Evolutionary conservation across 1,140 invertebrate genomes (phyloP).

Genomic region (Thaumatotibia leucotreta): DNA sequence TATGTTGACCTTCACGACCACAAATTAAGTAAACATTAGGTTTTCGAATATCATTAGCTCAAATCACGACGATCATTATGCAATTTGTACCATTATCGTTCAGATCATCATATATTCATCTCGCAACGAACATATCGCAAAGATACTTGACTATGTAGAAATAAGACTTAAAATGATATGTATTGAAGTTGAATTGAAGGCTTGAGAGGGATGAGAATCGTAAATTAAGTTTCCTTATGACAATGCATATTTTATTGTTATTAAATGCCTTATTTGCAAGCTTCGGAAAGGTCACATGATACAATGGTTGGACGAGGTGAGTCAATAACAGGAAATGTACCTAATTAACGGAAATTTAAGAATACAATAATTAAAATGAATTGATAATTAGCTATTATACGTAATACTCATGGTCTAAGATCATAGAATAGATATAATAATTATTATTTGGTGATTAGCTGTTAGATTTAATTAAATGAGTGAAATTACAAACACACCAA

Average conservation of each 20-base stretch:
- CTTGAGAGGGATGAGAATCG: background rate
- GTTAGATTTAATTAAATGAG: too few relatives aligned
- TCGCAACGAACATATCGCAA: background rate
- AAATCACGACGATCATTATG: background rate
- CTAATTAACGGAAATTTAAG: background rate
- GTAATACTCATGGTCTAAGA: background rate
- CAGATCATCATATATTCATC: background rate
- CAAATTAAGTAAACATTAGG: background rate
- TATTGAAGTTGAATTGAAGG: background rate
- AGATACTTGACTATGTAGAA: background rate
- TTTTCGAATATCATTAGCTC: background rate
- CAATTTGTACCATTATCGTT: background rate
- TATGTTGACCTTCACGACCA: background rate
- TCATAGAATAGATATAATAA: too few relatives aligned
- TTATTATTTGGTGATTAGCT: too few relatives aligned
- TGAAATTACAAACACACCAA: too few relatives aligned
- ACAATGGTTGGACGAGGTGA: background rate
- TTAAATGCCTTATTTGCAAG: background rate
- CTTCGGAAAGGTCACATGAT: background rate
- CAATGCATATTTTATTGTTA: background rate
- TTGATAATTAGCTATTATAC: background rate
- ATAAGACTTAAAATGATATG: background rate
- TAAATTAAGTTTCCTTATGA: background rate
- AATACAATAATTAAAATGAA: background rate
- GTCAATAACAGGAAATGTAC: background rate